phyloP scores from a whole-genome alignment of 2,888 invertebrate species.

The Pristionchus japonicus region DNA sequence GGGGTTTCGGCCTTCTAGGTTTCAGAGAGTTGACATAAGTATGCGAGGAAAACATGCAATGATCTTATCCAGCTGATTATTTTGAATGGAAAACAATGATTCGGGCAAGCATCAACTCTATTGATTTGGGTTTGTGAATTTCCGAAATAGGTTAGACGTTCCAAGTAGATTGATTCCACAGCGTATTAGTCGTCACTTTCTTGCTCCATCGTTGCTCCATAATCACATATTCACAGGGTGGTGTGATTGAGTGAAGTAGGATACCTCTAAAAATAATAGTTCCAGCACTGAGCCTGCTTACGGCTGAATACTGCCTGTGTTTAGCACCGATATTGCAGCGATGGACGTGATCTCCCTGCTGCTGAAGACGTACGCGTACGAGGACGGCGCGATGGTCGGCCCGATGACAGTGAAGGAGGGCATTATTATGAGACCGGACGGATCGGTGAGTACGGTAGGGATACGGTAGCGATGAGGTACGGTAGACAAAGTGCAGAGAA shows the following conservation, averaged over 20 bases:
- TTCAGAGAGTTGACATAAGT: too few species aligned
- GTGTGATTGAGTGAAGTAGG: neutral
- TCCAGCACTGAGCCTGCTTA: neutral
- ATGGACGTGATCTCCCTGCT: conserved; percentile 44
- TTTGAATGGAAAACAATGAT: too few species aligned
- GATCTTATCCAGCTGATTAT: too few species aligned
- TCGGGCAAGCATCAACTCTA: too few species aligned
- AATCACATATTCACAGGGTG: neutral
- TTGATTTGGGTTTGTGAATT: too few species aligned
- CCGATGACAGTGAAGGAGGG: conserved; percentile 41
- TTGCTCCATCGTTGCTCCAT: neutral
- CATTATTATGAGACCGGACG: conserved; percentile 38
- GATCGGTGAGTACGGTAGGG: conserved; percentile 3
- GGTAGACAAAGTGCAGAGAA: too few species aligned
- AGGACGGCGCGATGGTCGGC: conserved; percentile 46
- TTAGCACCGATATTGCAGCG: conserved; percentile 34
- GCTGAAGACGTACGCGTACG: conserved; percentile 45
- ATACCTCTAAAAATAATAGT: neutral
- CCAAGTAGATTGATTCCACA: too few species aligned
- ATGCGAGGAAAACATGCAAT: too few species aligned
- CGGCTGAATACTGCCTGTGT: neutral
- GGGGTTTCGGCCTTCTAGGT: too few species aligned
- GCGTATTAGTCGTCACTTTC: too few species aligned
- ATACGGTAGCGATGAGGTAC: neutral
- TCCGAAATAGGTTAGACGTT: too few species aligned